These are phyloP conservation scores for Muschampia plurimacula DNA, from an alignment of 2,888 invertebrate genomes.

Conservation along the genomic window DNA sequence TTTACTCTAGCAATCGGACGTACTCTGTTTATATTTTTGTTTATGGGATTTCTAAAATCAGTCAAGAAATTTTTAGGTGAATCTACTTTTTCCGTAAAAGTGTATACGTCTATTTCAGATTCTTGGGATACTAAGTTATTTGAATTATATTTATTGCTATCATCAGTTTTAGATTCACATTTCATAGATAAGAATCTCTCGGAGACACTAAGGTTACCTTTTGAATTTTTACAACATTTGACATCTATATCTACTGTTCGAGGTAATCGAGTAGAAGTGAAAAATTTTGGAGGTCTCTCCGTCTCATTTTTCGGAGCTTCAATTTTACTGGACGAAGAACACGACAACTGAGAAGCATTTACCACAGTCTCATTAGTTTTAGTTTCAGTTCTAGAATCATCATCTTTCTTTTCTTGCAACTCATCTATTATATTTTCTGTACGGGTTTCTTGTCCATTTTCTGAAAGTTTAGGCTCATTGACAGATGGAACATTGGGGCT, in stretches of 20 bases:
- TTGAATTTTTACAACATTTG: slow-evolving; percentile 77
- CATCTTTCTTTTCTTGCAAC: slow-evolving; percentile 33
- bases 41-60: slow-evolving; percentile 73
- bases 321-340: slow-evolving; percentile 47
- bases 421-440: slow-evolving; percentile 35
- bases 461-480: slow-evolving; percentile 42
- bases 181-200: slow-evolving; percentile 78
- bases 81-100: slow-evolving; percentile 80
- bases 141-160: slow-evolving; percentile 60
- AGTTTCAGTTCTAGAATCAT: slow-evolving; percentile 45
- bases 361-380: slow-evolving; percentile 40
- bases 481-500: slow-evolving; percentile 33
- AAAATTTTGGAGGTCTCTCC: slow-evolving; percentile 79
- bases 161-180: slow-evolving; percentile 70
- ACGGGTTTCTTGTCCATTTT: slow-evolving; percentile 31
- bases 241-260: slow-evolving; percentile 79
- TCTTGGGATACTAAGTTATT: slow-evolving; percentile 74
- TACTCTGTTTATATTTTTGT: slow-evolving; percentile 76
- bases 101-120: slow-evolving; percentile 79
- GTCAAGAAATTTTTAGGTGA: slow-evolving; percentile 79
- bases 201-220: slow-evolving; percentile 77
- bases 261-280: slow-evolving; percentile 75
- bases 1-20: slow-evolving; percentile 81
- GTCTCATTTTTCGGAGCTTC: slow-evolving; percentile 71
- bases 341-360: slow-evolving; percentile 10